Conservation (phyloP, 2,797 vertebrate species). For the Diceros bicornis region DNA sequence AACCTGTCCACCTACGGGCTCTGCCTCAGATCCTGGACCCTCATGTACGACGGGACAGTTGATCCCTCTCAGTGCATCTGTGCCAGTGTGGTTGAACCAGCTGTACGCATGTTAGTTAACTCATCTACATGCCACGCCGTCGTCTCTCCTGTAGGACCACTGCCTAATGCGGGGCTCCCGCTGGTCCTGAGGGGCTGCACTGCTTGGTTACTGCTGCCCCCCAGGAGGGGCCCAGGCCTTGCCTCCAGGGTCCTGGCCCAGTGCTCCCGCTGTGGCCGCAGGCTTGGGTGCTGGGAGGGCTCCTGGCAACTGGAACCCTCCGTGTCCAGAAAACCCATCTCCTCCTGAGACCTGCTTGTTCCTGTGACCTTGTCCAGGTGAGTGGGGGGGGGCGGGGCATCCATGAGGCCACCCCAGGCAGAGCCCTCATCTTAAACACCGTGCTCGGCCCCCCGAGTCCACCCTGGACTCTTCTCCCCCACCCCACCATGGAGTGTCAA, state of each 20-base stretch:
- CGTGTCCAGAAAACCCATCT: rapidly evolving
- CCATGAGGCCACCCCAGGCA: neutral
- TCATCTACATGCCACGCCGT: rapidly evolving
- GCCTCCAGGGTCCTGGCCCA: neutral
- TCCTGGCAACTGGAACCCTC: rapidly evolving
- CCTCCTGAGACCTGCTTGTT: no score
- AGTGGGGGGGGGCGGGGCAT: rapidly evolving
- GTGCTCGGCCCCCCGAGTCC: rapidly evolving
- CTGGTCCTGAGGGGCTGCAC: rapidly evolving
- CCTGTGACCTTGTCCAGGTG: no score
- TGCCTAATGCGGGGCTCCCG: neutral
- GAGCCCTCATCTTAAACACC: no score
- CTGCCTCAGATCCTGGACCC: neutral
- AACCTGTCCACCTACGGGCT: rapidly evolving
- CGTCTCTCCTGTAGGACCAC: neutral
- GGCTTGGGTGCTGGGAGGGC: neutral
- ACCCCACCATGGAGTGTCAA: rapidly evolving
- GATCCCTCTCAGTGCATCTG: rapidly evolving
- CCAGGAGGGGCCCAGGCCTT: neutral
- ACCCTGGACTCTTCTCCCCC: no score
- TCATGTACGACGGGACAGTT: rapidly evolving
- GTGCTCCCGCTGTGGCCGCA: no score
- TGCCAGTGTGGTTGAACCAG: rapidly evolving
- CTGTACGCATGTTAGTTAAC: rapidly evolving
- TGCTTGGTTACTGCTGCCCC: rapidly evolving